These are phyloP conservation scores for Agrilus planipennis DNA, from an alignment of 1,140 invertebrate species.

Conservation along the genomic window DNA sequence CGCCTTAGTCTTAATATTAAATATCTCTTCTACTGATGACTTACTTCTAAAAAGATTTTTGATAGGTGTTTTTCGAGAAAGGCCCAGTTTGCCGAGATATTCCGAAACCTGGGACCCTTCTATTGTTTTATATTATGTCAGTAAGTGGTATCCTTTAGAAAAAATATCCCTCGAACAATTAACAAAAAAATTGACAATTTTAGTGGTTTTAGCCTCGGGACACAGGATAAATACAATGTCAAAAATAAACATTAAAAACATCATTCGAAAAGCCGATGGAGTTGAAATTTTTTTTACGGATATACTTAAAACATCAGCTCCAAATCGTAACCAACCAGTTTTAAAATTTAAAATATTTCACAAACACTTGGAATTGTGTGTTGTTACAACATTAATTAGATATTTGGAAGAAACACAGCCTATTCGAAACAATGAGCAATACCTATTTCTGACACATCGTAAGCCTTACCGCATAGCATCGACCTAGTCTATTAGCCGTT, in stretches of 20 bases:
- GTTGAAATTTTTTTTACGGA: not conserved
- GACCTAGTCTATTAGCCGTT: conserved; percentile 12
- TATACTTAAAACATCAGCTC: not conserved
- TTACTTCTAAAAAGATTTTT: not conserved
- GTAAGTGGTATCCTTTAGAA: not conserved
- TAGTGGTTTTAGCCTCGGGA: not conserved
- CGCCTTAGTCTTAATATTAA: not conserved
- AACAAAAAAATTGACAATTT: not conserved
- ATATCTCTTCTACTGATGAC: not conserved
- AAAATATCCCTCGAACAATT: not conserved
- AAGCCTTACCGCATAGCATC: conserved; percentile 11
- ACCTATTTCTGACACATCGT: conserved; percentile 11
- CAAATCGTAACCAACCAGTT: not conserved
- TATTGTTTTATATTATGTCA: not conserved
- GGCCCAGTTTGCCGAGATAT: not conserved
- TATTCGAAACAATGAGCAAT: not conserved
- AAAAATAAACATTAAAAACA: not conserved
- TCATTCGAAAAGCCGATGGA: not conserved
- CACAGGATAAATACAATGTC: not conserved
- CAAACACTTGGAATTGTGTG: not conserved
- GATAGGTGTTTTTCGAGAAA: not conserved
- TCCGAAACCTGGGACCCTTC: not conserved
- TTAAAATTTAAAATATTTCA: not conserved
- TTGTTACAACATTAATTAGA: not conserved
- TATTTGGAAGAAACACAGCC: not conserved